phyloP scores from a whole-genome alignment of 53 echinoderm and acorn worm species.

The Holothuria leucospilota region DNA sequence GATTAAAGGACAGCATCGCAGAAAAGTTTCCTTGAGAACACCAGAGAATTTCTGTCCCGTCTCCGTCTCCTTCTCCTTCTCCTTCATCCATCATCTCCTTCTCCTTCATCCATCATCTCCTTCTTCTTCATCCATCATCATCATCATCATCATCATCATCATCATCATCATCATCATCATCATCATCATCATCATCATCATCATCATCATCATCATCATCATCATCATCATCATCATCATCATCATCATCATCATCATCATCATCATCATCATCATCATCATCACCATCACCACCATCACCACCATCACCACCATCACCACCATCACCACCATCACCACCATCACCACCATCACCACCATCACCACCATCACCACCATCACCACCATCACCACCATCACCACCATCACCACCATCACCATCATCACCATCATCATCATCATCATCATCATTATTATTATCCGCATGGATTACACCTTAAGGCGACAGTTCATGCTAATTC shows the following conservation, averaged over 20 bases:
- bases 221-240: neutral
- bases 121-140: neutral
- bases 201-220: constrained; percentile 9
- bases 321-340: neutral
- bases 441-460: no score
- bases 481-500: no score
- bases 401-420: neutral
- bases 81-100: neutral
- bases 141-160: neutral
- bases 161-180: neutral
- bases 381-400: neutral
- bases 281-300: neutral
- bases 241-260: neutral
- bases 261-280: neutral
- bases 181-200: neutral
- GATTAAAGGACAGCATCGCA: no score
- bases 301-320: neutral
- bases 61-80: no score
- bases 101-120: no score
- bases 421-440: no score
- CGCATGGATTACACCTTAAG: no score
- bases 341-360: neutral
- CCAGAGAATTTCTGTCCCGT: no score
- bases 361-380: neutral
- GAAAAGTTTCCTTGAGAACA: no score